These are phyloP conservation scores for Caranx melampygus DNA, from an alignment of 2,113 vertebrate genomes.

Conservation along the genomic window DNA sequence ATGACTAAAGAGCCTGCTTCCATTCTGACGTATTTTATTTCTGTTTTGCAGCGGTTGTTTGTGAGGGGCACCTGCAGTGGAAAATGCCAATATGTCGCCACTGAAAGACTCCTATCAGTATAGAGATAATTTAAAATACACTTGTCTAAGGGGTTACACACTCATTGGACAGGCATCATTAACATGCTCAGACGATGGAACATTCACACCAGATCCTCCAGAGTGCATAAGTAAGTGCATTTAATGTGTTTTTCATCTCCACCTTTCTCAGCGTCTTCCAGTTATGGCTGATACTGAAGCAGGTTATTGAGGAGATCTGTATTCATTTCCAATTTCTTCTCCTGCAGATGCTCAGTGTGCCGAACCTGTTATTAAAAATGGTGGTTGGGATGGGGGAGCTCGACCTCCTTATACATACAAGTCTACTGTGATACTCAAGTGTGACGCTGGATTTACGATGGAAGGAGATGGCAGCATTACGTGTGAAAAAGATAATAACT, in stretches of 20 bases:
- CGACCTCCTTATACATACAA: constrained; percentile 5
- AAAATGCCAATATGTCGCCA: accelerated
- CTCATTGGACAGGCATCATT: accelerated
- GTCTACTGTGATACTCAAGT: constrained; percentile 17
- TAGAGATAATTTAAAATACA: background rate
- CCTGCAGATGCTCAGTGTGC: constrained; percentile 43
- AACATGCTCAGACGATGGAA: constrained; percentile 35
- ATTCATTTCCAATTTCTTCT: background rate
- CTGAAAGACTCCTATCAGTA: accelerated
- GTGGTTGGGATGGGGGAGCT: accelerated
- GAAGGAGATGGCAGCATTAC: accelerated
- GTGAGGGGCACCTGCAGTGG: accelerated
- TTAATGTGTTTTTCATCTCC: background rate
- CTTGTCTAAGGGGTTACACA: background rate
- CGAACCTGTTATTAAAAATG: accelerated
- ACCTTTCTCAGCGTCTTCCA: background rate
- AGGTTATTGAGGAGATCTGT: background rate
- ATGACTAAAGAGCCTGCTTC: background rate
- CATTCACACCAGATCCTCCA: constrained; percentile 58
- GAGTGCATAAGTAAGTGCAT: constrained; percentile 68
- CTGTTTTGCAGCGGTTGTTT: constrained; percentile 61
- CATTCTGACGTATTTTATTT: constrained; percentile 16
- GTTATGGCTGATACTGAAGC: background rate
- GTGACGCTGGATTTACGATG: constrained; percentile 11
- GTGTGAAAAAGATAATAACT: constrained; percentile 44